Conservation (phyloP, 2,113 vertebrate genomes). For the Xiphophorus hellerii region DNA sequence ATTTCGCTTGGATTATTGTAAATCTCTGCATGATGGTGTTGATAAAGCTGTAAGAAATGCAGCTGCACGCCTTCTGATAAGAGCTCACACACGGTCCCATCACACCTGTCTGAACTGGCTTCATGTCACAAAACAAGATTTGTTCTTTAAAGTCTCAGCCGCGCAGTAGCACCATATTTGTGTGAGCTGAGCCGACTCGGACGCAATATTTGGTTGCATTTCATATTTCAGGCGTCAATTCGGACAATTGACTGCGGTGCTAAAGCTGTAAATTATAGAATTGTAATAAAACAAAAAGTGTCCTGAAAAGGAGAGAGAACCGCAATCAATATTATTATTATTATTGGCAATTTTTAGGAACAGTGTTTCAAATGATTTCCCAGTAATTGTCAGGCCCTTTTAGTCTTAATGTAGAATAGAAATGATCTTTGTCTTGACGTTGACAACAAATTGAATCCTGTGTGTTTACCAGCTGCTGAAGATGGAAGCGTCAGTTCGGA, state of each 20-base stretch:
- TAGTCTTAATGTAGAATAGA: background rate
- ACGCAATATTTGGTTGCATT: too few relatives aligned
- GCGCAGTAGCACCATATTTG: too few relatives aligned
- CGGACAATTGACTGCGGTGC: background rate
- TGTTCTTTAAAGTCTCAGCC: background rate
- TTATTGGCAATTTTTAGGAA: background rate
- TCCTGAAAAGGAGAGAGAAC: background rate
- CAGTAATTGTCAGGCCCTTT: background rate
- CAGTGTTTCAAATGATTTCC: background rate
- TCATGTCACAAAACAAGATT: background rate
- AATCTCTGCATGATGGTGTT: background rate
- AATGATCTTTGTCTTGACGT: background rate
- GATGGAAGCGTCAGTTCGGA: background rate
- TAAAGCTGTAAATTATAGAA: background rate
- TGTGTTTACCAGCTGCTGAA: background rate
- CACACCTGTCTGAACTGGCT: background rate
- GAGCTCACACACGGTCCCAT: background rate
- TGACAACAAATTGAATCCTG: background rate
- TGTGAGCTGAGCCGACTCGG: background rate
- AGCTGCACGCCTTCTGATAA: background rate
- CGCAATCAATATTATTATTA: background rate
- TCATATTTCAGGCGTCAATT: background rate
- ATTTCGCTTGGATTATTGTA: too few relatives aligned
- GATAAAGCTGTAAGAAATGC: background rate
- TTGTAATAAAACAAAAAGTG: background rate